Percentiles rank a stretch among this genome's conserved stretches.
These are phyloP conservation scores for Drosophila ezoana DNA, from an alignment of 2,888 invertebrate species.

Conservation along the genomic window DNA sequence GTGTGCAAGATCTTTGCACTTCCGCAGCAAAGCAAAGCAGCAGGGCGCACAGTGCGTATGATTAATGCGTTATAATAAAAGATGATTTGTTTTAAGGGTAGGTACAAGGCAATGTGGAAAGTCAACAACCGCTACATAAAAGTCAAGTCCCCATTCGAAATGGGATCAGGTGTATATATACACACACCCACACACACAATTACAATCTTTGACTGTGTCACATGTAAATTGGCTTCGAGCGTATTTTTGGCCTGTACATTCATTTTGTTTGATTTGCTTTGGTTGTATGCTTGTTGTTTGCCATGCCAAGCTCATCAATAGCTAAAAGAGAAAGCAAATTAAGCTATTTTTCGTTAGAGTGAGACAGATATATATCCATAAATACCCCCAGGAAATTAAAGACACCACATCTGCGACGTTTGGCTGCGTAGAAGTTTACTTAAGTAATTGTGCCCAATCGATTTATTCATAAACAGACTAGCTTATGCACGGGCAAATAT, in stretches of 20 bases:
- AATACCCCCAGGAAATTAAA: constrained; percentile 43
- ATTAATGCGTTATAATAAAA: constrained; percentile 79
- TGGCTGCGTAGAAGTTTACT: constrained; percentile 16
- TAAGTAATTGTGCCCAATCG: constrained; percentile 20
- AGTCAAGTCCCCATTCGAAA: constrained; percentile 48
- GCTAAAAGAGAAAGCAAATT: constrained; percentile 35
- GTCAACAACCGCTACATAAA: constrained; percentile 71
- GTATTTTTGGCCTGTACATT: constrained; percentile 32
- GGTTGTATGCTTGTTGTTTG: constrained; percentile 27
- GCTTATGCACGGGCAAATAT: background rate
- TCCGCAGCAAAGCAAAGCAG: constrained; percentile 34
- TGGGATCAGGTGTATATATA: constrained; percentile 53
- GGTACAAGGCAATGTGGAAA: constrained; percentile 57
- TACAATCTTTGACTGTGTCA: constrained; percentile 44
- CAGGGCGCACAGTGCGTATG: constrained; percentile 61
- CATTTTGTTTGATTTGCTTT: constrained; percentile 13
- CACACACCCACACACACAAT: constrained; percentile 33
- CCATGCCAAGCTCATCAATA: constrained; percentile 39
- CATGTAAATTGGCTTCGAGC: constrained; percentile 71
- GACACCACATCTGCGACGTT: constrained; percentile 8
- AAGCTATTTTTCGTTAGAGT: constrained; percentile 36
- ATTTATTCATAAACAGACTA: constrained; percentile 8
- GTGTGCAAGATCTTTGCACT: constrained; percentile 64
- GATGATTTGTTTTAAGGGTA: constrained; percentile 72
- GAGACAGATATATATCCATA: constrained; percentile 46